Evolutionary conservation across 2,888 invertebrate species (phyloP), one percentile per base, ranked within the genome.

Genomic region (Rhabditoides inermis): DNA sequence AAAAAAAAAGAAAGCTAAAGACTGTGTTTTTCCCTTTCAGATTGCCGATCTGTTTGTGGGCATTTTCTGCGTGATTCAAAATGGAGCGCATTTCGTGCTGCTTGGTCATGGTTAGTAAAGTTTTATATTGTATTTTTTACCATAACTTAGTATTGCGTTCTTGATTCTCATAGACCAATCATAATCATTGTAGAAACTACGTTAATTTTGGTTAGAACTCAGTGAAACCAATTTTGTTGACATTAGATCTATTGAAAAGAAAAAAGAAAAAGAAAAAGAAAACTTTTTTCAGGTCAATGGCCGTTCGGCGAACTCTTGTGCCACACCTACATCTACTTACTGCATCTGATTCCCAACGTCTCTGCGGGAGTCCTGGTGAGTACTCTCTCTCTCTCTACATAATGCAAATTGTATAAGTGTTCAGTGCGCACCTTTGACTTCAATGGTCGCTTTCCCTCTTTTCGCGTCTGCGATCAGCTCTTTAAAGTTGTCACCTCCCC

Each of bases 41-140:
- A 84, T 88, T 49, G 90, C 90, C 6, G 90, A 90, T 78, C 83
- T 90, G 65, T 88, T 88, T 74, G 90, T 90, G 20, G 89, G 88
- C 20, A 83, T 89, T 51, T 90, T 90, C 79, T 90, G 90, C 78
- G 88, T 90, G 50, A 86, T 88, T 77, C 90, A 89, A 77, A 90
- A 88, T 76, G 81, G 89, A 61, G 85, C 85, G 2, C 72, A 76
- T 20, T 70, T 69, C 7, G 76, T 75, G 30, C 53, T 72, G 35
- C 58, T 57, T 37, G 55, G 53, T n/a, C 64, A 70, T 37, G 20
- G 30, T 27, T n/a, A n/a, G n/a, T n/a, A n/a, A n/a, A n/a, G n/a
- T n/a, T n/a, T n/a, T n/a, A n/a, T n/a, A n/a, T n/a, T n/a, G n/a
- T n/a, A n/a, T n/a, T n/a, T n/a, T n/a, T n/a, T n/a, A n/a, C n/a